These are phyloP conservation scores for Limnephilus marmoratus DNA, from an alignment of 2,888 invertebrate species.

Conservation along the genomic window DNA sequence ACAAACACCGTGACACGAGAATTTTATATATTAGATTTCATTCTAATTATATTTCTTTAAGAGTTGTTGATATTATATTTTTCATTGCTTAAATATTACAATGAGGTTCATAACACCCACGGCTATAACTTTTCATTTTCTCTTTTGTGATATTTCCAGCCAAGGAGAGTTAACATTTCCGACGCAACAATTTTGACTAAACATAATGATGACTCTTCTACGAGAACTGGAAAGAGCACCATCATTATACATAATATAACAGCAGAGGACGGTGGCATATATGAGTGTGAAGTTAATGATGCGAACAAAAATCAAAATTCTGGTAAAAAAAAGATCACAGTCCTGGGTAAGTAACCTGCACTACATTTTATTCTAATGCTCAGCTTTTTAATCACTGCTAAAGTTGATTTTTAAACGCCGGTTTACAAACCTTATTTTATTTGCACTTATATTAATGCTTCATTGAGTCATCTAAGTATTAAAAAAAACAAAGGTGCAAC, in stretches of 20 bases:
- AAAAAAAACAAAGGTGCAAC: too few relatives aligned
- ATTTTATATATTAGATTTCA: too few relatives aligned
- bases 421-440: too few relatives aligned
- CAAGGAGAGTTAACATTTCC: slow-evolving; percentile 48
- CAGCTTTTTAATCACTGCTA: not conserved
- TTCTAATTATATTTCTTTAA: too few relatives aligned
- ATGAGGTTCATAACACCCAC: too few relatives aligned
- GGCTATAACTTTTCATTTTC: not conserved
- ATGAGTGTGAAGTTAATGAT: slow-evolving; percentile 71
- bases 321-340: slow-evolving; percentile 64
- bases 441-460: too few relatives aligned
- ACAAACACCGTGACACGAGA: too few relatives aligned
- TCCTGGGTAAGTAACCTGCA: slow-evolving; percentile 64
- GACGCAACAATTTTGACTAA: slow-evolving; percentile 34
- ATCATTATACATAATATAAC: slow-evolving; percentile 70
- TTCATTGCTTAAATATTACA: too few relatives aligned
- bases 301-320: slow-evolving; percentile 66
- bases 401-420: not conserved
- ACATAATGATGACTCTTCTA: not conserved
- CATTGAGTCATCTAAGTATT: too few relatives aligned
- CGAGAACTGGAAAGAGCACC: slow-evolving; percentile 66
- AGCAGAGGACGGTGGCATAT: slow-evolving; percentile 70
- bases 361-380: not conserved
- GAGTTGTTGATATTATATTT: too few relatives aligned
- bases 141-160: slow-evolving; percentile 50